Percentiles rank a stretch among this genome's conserved stretches.
Conservation (phyloP, 37 sponge, comb jelly and placozoan species). For the Ianthella basta region DNA sequence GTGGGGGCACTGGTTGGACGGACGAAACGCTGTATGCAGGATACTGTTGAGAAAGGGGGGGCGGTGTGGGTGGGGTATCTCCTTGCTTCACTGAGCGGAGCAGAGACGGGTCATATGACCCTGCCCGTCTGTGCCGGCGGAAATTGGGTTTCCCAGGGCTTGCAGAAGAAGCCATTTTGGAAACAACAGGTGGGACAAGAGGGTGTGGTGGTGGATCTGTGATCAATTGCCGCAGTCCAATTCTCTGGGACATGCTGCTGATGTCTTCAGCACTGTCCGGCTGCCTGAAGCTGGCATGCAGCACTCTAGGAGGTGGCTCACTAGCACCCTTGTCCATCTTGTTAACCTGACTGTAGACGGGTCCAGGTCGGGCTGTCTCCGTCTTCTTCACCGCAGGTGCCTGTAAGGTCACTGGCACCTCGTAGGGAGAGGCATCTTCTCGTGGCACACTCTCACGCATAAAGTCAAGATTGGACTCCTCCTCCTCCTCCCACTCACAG, state of each 20-base stretch:
- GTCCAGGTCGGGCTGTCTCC: too few species aligned
- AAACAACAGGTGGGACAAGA: too few species aligned
- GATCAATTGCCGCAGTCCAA: too few species aligned
- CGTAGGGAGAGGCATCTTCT: constrained; percentile 26
- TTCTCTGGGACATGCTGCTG: background rate
- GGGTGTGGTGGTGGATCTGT: too few species aligned
- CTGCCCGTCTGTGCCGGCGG: background rate
- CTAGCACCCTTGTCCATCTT: background rate
- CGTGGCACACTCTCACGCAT: background rate
- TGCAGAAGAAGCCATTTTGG: too few species aligned
- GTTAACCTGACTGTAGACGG: background rate
- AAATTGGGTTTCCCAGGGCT: too few species aligned
- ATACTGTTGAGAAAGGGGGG: background rate
- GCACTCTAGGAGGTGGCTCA: background rate
- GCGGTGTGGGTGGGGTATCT: background rate
- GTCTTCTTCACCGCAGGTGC: background rate
- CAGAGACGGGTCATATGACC: constrained; percentile 10
- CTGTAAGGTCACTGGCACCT: background rate
- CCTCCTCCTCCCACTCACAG: background rate
- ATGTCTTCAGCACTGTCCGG: background rate
- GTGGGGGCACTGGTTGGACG: too few species aligned
- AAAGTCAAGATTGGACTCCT: constrained; percentile 5
- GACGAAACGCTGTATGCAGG: background rate
- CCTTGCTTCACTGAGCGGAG: background rate
- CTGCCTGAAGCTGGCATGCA: constrained; percentile 4